Percentiles rank a stretch among this genome's conserved stretches.
phyloP scores from a whole-genome alignment of 2,797 vertebrate species.

The Notamacropus eugenii region DNA sequence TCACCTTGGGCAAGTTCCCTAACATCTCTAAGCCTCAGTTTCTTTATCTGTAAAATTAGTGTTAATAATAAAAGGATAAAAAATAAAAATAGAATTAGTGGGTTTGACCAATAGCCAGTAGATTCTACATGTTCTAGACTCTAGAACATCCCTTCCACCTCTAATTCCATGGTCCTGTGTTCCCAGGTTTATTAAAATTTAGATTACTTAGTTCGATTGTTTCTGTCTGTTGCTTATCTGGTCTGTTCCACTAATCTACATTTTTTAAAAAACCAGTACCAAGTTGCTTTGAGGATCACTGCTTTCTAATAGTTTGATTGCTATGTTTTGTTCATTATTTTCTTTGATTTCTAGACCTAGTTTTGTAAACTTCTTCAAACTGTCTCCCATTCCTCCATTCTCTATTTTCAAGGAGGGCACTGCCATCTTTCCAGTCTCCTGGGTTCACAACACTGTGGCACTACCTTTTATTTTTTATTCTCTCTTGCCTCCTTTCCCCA shows the following conservation, averaged over 20 bases:
- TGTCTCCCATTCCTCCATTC: neutral
- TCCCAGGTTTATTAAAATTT: neutral
- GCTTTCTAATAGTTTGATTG: neutral
- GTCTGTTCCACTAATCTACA: neutral
- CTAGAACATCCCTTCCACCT: neutral
- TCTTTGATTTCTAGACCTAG: neutral
- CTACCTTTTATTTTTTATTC: neutral
- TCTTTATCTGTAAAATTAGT: neutral
- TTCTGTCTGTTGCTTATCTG: neutral
- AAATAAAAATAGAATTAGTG: neutral
- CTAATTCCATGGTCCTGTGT: neutral
- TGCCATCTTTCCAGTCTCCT: neutral
- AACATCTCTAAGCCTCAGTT: neutral
- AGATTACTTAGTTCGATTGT: neutral
- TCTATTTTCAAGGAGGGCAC: neutral
- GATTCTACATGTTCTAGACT: no score
- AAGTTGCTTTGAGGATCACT: neutral
- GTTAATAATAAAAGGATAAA: neutral
- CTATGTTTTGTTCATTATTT: neutral
- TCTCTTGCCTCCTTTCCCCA: neutral
- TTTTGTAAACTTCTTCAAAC: neutral
- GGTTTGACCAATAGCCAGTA: neutral
- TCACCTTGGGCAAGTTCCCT: neutral
- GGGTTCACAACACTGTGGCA: neutral
- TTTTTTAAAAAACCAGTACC: neutral